These are phyloP conservation scores for Caenorhabditis plicata DNA, from an alignment of 2,888 invertebrate genomes.

Conservation along the genomic window DNA sequence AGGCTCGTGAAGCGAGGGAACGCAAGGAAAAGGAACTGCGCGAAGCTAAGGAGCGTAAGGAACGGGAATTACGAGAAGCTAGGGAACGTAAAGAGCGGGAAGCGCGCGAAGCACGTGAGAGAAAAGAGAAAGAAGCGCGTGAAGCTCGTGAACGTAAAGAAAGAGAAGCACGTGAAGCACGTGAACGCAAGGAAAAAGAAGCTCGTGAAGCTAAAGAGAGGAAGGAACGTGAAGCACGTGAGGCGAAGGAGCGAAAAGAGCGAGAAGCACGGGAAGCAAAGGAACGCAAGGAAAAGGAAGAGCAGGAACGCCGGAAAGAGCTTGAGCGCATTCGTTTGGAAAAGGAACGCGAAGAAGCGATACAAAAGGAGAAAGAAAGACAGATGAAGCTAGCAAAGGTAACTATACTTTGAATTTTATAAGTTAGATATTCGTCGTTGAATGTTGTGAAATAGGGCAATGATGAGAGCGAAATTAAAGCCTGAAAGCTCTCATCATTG, in stretches of 20 bases:
- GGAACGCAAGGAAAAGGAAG: not conserved
- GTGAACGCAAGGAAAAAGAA: conserved; percentile 4
- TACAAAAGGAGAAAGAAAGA: not conserved
- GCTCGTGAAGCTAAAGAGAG: not conserved
- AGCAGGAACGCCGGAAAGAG: not conserved
- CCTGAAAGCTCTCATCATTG: not conserved
- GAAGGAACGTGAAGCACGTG: not conserved
- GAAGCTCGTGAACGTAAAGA: conserved; percentile 2
- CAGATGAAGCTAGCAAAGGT: not conserved
- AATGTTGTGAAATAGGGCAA: too few relatives aligned
- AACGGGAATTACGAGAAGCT: not conserved
- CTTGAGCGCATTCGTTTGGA: not conserved
- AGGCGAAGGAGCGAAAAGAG: not conserved
- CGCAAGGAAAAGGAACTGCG: conserved; percentile 1
- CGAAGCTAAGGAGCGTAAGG: not conserved
- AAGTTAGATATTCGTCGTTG: not conserved
- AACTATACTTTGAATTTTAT: not conserved
- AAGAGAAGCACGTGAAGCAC: too few relatives aligned
- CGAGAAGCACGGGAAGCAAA: not conserved
- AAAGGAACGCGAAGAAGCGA: not conserved
- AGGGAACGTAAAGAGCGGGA: not conserved
- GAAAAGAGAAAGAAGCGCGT: not conserved
- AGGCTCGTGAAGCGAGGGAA: not conserved
- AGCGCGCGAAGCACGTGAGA: not conserved
- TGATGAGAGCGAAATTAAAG: too few relatives aligned